A percentile compares a stretch with the other conserved stretches of the same genome.
phyloP scores from a whole-genome alignment of 2,888 invertebrate genomes.

The Chaetoderma sp. region DNA sequence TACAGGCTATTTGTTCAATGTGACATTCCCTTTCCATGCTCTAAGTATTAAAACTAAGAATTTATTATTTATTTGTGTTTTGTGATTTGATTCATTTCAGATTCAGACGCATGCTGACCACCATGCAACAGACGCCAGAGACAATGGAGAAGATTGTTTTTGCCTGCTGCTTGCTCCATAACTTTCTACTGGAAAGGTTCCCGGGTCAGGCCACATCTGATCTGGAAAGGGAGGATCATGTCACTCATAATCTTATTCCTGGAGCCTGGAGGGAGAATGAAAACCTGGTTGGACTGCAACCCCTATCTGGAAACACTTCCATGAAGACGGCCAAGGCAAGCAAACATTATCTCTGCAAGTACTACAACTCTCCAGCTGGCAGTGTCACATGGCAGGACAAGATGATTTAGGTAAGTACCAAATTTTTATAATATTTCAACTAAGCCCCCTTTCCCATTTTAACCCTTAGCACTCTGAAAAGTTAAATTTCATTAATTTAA shows the following conservation, averaged over 20 bases:
- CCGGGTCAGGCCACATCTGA: slow-evolving; percentile 3
- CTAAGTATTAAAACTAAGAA: background rate
- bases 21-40: background rate
- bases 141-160: background rate
- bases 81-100: background rate
- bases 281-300: background rate
- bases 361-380: slow-evolving; percentile 9
- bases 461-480: too few relatives aligned
- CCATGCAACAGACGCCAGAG: background rate
- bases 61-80: background rate
- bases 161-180: slow-evolving; percentile 1
- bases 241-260: slow-evolving; percentile 4
- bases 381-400: slow-evolving; percentile 14
- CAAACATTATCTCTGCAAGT: background rate
- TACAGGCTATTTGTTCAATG: background rate
- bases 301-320: background rate
- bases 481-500: too few relatives aligned
- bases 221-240: background rate
- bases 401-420: slow-evolving; percentile 12
- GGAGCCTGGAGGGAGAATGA: slow-evolving; percentile 17
- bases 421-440: too few relatives aligned
- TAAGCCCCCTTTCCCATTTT: too few relatives aligned
- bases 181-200: background rate
- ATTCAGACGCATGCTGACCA: slow-evolving; percentile 4
- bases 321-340: background rate